Evolutionary conservation across 1,140 invertebrate species (phyloP), one percentile per base, ranked within the genome.

Genomic region (Drosophila parabipectinata): DNA sequence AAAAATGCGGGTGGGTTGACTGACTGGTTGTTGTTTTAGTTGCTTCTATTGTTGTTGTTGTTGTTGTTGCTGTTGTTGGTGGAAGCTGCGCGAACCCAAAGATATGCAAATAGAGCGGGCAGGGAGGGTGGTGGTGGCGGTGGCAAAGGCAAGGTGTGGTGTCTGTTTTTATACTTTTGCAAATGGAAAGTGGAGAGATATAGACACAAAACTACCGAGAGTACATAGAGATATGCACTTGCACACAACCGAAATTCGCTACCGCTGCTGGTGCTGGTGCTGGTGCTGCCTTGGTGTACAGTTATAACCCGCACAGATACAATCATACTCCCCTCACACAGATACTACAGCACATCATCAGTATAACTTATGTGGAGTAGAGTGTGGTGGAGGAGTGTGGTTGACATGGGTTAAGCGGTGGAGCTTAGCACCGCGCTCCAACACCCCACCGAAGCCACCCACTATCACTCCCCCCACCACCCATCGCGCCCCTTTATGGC

Each of bases 131-230:
- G 41, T 34, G 32, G 52, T 44, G 14, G 28, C 30, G 15, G 63
- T 50, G 59, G 52, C 59, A 50, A 50, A 34, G 61, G 62, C 51
- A 81, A 77, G 79, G 67, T 72, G 67, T 71, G 67, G 48, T 73
- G 53, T 64, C 34, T 68, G 26, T 60, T 55, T 79, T 79, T 57
- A 50, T 68, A 61, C 74, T 58, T 62, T 58, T 64, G 74, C 55
- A 76, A 85, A 85, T 85, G 83, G 82, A 85, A 85, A 85, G 82
- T 85, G 74, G 76, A 81, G 32, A 87, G 69, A 78, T 61, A 80
- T 57, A 84, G 52, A 84, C 51, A 80, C 59, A 76, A 76, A 77
- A 72, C 66, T 68, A 79, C 62, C 53, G 47, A 30, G 51, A 69
- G 58, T 69, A 74, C 58, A 77, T 47, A 72, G 59, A 77, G 77